phyloP scores from a whole-genome alignment of 2,888 invertebrate genomes.

The Ectemnius lituratus region DNA sequence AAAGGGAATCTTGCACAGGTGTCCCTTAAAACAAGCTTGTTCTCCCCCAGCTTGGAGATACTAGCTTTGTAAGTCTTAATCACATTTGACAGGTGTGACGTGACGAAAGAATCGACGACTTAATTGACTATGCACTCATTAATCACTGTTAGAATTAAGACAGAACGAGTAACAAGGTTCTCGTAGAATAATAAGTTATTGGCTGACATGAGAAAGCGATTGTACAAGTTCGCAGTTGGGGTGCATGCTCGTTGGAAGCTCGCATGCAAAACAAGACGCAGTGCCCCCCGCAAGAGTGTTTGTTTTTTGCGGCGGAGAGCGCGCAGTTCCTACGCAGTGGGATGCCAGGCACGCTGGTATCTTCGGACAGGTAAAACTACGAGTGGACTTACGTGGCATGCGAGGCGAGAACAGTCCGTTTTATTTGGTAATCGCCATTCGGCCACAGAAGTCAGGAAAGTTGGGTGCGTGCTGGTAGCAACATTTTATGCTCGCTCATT shows the following conservation, averaged over 20 bases:
- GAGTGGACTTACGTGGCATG: slow-evolving; percentile 60
- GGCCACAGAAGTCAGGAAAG: slow-evolving; percentile 71
- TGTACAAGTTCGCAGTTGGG: not conserved
- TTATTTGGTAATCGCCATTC: slow-evolving; percentile 69
- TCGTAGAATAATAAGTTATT: no score
- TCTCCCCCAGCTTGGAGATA: no score
- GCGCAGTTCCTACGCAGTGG: not conserved
- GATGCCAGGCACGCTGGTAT: no score
- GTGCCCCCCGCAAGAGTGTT: not conserved
- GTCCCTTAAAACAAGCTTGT: not conserved
- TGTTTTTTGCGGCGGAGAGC: not conserved
- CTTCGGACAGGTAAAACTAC: not conserved
- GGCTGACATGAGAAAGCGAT: not conserved
- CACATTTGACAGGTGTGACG: no score
- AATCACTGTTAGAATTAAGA: no score
- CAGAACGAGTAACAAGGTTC: no score
- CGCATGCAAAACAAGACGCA: not conserved
- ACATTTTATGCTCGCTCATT: slow-evolving; percentile 68
- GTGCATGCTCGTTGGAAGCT: not conserved
- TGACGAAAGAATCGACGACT: no score
- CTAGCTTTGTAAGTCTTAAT: no score
- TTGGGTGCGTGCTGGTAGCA: slow-evolving; percentile 65
- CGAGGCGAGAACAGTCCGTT: slow-evolving; percentile 55
- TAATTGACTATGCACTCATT: no score
- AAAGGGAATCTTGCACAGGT: not conserved